phyloP scores from a whole-genome alignment of 2,888 invertebrate species.

The Choristoneura rosaceana region DNA sequence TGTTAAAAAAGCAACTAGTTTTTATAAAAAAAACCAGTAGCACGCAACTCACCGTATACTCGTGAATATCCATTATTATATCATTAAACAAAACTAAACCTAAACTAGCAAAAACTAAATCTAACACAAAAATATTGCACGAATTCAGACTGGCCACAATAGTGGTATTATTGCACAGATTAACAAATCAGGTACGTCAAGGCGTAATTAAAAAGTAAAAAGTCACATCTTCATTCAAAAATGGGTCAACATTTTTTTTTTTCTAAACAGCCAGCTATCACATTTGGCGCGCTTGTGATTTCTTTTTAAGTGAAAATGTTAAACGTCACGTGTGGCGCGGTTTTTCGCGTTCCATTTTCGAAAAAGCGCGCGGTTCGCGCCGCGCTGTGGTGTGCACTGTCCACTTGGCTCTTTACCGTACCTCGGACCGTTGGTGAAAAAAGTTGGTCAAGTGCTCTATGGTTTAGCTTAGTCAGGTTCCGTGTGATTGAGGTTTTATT shows the following conservation, averaged over 20 bases:
- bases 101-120: slow-evolving; percentile 52
- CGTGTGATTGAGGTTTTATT: slow-evolving; percentile 9
- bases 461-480: slow-evolving; percentile 32
- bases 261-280: slow-evolving; percentile 37
- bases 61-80: slow-evolving; percentile 76
- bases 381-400: slow-evolving; percentile 54
- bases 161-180: slow-evolving; percentile 74
- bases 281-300: slow-evolving; percentile 40
- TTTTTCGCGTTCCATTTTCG: slow-evolving; percentile 53
- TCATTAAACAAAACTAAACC: slow-evolving; percentile 48
- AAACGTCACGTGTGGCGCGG: slow-evolving; percentile 47
- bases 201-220: slow-evolving; percentile 39
- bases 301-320: slow-evolving; percentile 36
- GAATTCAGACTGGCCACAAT: slow-evolving; percentile 75
- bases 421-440: slow-evolving; percentile 38
- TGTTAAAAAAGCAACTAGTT: slow-evolving; percentile 17
- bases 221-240: slow-evolving; percentile 43
- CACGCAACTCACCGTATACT: slow-evolving; percentile 74
- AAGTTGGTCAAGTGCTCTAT: slow-evolving; percentile 40
- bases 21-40: slow-evolving; percentile 24
- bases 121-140: slow-evolving; percentile 72
- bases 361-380: slow-evolving; percentile 60
- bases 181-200: slow-evolving; percentile 48
- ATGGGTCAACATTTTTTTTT: slow-evolving; percentile 42
- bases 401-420: slow-evolving; percentile 52